Base-by-base conservation (phyloP, 2,888 invertebrate genomes). In the Stramonita haemastoma region DNA sequence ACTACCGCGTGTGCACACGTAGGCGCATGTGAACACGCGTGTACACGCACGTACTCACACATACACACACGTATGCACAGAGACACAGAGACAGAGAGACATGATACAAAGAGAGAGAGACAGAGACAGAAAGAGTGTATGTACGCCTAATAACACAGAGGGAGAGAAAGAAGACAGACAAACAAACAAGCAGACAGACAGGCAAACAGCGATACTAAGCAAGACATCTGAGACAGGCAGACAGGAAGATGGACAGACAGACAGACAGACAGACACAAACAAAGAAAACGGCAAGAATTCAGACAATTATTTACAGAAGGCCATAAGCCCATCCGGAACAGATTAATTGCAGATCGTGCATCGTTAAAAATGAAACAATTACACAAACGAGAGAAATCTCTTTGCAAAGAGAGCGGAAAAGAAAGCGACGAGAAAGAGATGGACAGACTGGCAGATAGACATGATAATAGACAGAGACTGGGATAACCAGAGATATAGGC, bases 371-470 rank as follows among this genome's bases (percentile, higher is more conserved):
- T 5, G 46, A 46, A 46, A 46, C 46, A 8, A 46, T n/a, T n/a
- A 46, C 46, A 46, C 2, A 2, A 46, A 46, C 46, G 8, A 46
- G 46, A 46, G 46, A 5, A 46, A 2, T 8, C 46, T 46, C 46
- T 46, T 46, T 8, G 26, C 13, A 79, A 26, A 79, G 79, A 79
- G 79, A 79, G 79, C 6, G 79, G 22, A 29, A 79, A 29, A 79
- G 79, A 79, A 29, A 79, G 79, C 6, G 79, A 79, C 13, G 22
- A 79, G 29, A 79, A 15, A 19, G n/a, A 19, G 6, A 29, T 15
- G 26, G 22, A 79, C 1, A 29, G 29, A 79, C 46, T 73, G 70
- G 73, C 70, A 87, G 87, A 73, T n/a, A 87, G 73, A 73, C 60
- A 73, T 66, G n/a, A n/a, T n/a, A n/a, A 46, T 46, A 5, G 46